phyloP scores from a whole-genome alignment of 2,797 vertebrate genomes.

The Notamacropus eugenii region DNA sequence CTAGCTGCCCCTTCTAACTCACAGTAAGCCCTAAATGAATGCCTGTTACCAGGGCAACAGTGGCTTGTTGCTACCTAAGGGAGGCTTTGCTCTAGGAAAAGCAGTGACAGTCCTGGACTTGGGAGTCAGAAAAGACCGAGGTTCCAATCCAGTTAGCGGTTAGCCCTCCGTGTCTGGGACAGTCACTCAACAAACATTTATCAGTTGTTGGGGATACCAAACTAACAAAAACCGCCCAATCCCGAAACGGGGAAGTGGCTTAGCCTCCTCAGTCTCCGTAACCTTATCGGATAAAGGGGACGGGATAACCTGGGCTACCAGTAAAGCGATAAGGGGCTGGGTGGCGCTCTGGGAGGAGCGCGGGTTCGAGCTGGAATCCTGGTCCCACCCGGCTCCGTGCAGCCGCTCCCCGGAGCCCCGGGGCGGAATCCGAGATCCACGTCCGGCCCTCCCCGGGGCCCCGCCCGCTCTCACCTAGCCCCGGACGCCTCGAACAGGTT shows the following conservation, averaged over 20 bases:
- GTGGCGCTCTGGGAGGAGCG: too few relatives aligned
- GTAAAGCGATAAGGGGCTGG: too few relatives aligned
- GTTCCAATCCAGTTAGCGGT: neutral
- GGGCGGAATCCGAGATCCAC: neutral
- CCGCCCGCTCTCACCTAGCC: constrained; percentile 88
- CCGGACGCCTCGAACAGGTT: constrained; percentile 90
- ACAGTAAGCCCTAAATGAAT: neutral
- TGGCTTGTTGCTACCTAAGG: too few relatives aligned
- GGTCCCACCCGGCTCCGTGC: too few relatives aligned
- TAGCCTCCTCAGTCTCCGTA: too few relatives aligned
- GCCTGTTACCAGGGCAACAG: neutral
- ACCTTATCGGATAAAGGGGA: too few relatives aligned
- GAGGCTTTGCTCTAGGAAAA: neutral
- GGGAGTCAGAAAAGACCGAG: neutral
- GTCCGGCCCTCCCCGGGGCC: neutral
- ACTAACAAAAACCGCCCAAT: too few relatives aligned
- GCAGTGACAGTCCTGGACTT: neutral
- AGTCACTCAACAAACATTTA: neutral
- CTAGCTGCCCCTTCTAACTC: neutral
- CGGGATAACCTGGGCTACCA: too few relatives aligned
- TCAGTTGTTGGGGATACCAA: neutral
- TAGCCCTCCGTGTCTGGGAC: neutral
- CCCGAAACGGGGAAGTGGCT: too few relatives aligned
- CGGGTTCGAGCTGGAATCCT: too few relatives aligned
- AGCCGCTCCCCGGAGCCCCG: too few relatives aligned